Base-by-base conservation (phyloP, 2,888 invertebrate genomes). In the Leptinotarsa juncta region DNA sequence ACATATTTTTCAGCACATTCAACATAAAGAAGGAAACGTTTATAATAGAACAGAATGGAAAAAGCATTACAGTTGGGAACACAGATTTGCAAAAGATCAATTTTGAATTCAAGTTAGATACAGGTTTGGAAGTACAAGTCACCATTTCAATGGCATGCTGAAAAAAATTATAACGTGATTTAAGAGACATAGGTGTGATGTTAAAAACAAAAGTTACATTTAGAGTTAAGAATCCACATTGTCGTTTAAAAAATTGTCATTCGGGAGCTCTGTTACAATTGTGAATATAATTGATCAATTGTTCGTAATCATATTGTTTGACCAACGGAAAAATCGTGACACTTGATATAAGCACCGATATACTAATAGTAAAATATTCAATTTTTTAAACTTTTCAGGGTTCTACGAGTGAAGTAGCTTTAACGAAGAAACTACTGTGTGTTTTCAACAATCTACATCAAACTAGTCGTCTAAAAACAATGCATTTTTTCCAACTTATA, bases 51-150 rank as follows among this genome's bases (percentile, higher is more conserved):
- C 51, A 75, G 57, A 55, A 71, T 65, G 75, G 69, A 76, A 73
- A 67, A 71, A 65, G 69, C 42, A 42, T 66, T 67, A 72, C 69
- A 77, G 71, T 74, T 76, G 75, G 75, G 72, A 76, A 77, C 77
- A 79, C 74, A 79, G 77, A 74, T 75, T 77, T 75, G 76, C 70
- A 73, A 65, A 74, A 73, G 66, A 53, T 62, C 69, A 57, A 69
- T 68, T 60, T 75, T 73, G 55, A 68, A 74, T 71, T 71, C 76
- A 71, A 73, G 76, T 72, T 66, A 74, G 75, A 77, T 81, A 82
- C 82, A 82, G 82, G 82, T 82, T 82, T 82, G 82, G 82, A 82
- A 82, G 82, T 82, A 82, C 82, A 81, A 82, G 82, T 82, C 82
- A 82, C 82, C 82, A 62, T 62, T 79, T 78, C 72, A 79, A 79